Percentiles rank a stretch among this genome's conserved stretches.
Conservation (phyloP, 2,113 vertebrate species). For the Cygnus atratus region DNA sequence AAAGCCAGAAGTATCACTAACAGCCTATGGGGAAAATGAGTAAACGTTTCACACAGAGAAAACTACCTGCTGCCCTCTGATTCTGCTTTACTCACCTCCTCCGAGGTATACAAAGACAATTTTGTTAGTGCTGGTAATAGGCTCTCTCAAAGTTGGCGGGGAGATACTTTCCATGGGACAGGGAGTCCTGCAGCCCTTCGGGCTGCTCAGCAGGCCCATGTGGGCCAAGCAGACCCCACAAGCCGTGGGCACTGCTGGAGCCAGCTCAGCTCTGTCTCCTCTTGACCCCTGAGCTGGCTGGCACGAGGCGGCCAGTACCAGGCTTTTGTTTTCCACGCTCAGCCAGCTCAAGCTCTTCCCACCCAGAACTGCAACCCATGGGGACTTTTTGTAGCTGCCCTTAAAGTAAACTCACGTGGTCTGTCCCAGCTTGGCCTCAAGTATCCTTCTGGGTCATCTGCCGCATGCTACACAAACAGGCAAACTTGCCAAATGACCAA, state of each 20-base stretch:
- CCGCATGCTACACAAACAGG: neutral
- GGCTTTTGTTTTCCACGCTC: neutral
- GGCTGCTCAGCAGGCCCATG: neutral
- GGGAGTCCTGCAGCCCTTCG: neutral
- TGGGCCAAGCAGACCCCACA: neutral
- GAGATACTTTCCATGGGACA: neutral
- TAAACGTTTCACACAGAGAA: neutral
- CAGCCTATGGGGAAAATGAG: neutral
- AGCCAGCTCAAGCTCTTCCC: neutral
- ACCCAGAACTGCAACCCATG: neutral
- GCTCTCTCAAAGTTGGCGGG: neutral
- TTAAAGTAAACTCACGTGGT: neutral
- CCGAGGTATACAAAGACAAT: neutral
- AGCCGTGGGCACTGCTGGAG: neutral
- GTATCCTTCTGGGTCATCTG: neutral
- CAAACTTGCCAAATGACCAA: neutral
- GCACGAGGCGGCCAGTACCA: neutral
- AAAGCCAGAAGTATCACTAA: neutral
- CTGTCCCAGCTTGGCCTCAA: neutral
- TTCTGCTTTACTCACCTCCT: neutral
- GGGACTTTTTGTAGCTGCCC: neutral
- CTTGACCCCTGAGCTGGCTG: accelerated
- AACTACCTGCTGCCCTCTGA: neutral
- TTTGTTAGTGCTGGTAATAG: neutral
- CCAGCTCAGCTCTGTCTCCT: neutral